Base-by-base conservation (phyloP, 2,888 invertebrate species). In the Tachina lurida region DNA sequence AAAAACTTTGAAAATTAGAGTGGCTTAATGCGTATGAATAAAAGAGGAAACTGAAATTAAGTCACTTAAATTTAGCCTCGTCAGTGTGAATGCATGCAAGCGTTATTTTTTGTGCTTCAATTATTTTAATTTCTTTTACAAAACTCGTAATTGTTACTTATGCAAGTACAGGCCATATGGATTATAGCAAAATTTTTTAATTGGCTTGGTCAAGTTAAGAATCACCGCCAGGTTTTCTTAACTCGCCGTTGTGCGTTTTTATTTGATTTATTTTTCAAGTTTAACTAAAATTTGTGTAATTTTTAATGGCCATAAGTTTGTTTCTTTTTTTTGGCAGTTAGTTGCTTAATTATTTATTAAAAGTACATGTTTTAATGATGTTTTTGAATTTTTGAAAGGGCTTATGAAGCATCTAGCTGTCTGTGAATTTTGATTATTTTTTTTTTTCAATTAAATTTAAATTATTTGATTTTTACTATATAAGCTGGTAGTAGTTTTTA, bases 401-500 rank as follows among this genome's bases (percentile, higher is more conserved):
- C 15, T 19, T 19, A 47, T 52, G 22, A 31, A 62, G 54, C 47
- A 49, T 52, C n/a, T 58, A 22, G 7, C 9, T 17, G 13, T 13
- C 62, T 63, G 17, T 43, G n/a, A 39, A 41, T n/a, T n/a, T 31
- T 10, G 8, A 41, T 52, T n/a, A n/a, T n/a, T n/a, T 67, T 45
- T n/a, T 63, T 56, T 67, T 19, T 17, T 5, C 15, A 67, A 15
- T 60, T 41, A 58, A 47, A 56, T 43, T 62, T 52, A 3, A 22
- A 70, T 60, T 62, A 22, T 22, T 63, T 45, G 41, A 22, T 45
- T 68, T 73, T 39, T 67, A 78, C 82, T 88, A 88, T 88, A 88
- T 83, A 88, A 87, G 83, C 80, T 41, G 19, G 43, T 17, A 62
- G 13, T 19, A 10, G 19, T 74, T 41, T 31, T 13, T 17, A 22